These are phyloP conservation scores for Stegodyphus mimosarum DNA, from an alignment of 1,140 invertebrate species.

Conservation along the genomic window DNA sequence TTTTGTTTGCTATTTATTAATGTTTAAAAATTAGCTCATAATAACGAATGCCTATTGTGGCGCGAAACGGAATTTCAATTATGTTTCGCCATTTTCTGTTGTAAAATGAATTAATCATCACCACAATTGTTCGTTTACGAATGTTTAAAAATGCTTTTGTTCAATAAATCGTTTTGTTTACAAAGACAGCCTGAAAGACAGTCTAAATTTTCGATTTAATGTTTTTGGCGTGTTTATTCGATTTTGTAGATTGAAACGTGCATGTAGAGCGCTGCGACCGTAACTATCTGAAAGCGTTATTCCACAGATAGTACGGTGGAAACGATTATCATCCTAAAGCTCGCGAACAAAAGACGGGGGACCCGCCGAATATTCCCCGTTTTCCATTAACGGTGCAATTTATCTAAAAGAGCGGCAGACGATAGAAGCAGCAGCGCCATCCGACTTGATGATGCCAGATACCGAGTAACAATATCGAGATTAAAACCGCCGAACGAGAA, in stretches of 20 bases:
- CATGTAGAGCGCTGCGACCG: no score
- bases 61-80: no score
- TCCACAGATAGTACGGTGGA: not conserved
- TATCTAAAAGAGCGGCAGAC: slow-evolving; percentile 11
- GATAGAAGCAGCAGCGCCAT: slow-evolving; percentile 8
- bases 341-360: slow-evolving; percentile 13
- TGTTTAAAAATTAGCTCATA: no score
- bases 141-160: no score
- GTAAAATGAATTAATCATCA: no score
- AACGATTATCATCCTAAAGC: slow-evolving; percentile 15
- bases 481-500: slow-evolving; percentile 20
- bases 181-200: not conserved
- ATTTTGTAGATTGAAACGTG: not conserved
- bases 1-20: no score
- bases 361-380: slow-evolving; percentile 13
- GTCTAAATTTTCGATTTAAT: not conserved
- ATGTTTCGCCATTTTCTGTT: no score
- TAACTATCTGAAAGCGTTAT: no score
- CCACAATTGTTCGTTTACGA: no score
- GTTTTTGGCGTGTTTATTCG: not conserved
- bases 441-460: slow-evolving; percentile 14
- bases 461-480: slow-evolving; percentile 48
- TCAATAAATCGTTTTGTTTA: not conserved
- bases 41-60: no score
- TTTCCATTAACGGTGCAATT: slow-evolving; percentile 54